A percentile compares a stretch with the other conserved stretches of the same genome.
These are phyloP conservation scores for Heterocephalus glaber DNA, from an alignment of 2,113 vertebrate species.

Conservation along the genomic window DNA sequence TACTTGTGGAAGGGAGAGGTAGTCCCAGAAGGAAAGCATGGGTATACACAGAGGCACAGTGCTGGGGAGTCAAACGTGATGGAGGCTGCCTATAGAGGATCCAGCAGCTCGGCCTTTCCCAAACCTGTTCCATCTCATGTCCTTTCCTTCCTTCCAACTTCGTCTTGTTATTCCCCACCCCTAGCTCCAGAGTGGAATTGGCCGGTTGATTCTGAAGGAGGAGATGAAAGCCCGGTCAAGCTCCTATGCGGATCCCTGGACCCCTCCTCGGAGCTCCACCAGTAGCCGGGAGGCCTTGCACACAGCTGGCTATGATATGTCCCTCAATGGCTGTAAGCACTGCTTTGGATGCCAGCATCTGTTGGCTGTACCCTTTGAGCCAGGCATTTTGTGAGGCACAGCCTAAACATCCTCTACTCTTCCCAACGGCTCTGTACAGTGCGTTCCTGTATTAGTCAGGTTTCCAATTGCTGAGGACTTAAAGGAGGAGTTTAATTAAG, in stretches of 20 bases:
- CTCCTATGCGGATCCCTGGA: slow-evolving; percentile 98
- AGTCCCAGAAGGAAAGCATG: background rate
- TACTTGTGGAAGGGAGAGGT: background rate
- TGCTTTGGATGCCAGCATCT: background rate
- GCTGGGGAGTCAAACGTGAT: background rate
- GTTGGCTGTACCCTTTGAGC: background rate
- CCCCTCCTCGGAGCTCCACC: slow-evolving; percentile 94
- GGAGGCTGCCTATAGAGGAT: background rate
- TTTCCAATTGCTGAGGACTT: background rate
- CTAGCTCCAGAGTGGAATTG: slow-evolving; percentile 97
- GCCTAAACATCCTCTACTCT: background rate
- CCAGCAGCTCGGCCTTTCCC: background rate
- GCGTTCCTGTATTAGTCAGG: background rate
- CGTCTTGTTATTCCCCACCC: background rate
- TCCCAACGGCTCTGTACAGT: background rate
- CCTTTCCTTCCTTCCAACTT: background rate
- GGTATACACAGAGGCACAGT: background rate
- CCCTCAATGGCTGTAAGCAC: slow-evolving; percentile 97
- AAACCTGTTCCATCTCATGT: background rate
- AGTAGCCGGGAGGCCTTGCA: slow-evolving; percentile 98
- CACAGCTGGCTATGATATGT: slow-evolving; percentile 91
- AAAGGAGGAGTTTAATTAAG: background rate
- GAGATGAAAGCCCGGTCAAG: slow-evolving; percentile 99
- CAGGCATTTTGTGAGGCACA: background rate
- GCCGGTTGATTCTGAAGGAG: slow-evolving; percentile 98